Evolutionary conservation across 2,113 vertebrate species (phyloP).

Genomic region (Periophthalmodon schlosseri): DNA sequence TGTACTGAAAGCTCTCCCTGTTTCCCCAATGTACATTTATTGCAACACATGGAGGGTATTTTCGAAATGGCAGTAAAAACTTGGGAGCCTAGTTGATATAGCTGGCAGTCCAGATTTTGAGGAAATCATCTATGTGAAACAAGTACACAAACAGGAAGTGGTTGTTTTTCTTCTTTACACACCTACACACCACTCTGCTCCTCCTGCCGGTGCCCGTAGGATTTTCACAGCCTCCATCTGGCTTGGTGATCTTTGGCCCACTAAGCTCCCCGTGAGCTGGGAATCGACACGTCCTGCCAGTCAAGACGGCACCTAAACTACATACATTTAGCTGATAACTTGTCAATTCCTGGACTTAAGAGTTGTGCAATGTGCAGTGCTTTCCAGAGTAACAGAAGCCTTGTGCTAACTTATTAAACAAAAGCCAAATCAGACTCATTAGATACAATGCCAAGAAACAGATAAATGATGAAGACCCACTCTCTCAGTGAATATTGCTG

Average conservation of each 20-base stretch:
- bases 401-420: too few relatives aligned
- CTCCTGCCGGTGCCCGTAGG: slow-evolving; percentile 4
- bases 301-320: background rate
- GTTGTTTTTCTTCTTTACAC: slow-evolving; percentile 14
- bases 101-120: background rate
- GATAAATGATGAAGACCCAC: background rate
- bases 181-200: slow-evolving; percentile 9
- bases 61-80: too few relatives aligned
- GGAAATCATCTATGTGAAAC: background rate
- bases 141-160: background rate
- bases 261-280: background rate
- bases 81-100: background rate
- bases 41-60: too few relatives aligned
- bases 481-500: slow-evolving; percentile 15
- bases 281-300: background rate
- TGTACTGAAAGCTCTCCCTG: too few relatives aligned
- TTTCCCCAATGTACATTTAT: too few relatives aligned
- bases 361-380: background rate
- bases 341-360: slow-evolving; percentile 1
- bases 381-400: background rate
- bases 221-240: slow-evolving; percentile 18
- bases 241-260: slow-evolving; percentile 1
- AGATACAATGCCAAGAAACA: slow-evolving; percentile 10
- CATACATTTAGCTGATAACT: slow-evolving; percentile 6
- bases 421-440: slow-evolving; percentile 9